Evolutionary conservation across 2,797 vertebrate genomes (phyloP), one percentile per base, ranked within the genome.

Genomic region (Coregonus suidteri): DNA sequence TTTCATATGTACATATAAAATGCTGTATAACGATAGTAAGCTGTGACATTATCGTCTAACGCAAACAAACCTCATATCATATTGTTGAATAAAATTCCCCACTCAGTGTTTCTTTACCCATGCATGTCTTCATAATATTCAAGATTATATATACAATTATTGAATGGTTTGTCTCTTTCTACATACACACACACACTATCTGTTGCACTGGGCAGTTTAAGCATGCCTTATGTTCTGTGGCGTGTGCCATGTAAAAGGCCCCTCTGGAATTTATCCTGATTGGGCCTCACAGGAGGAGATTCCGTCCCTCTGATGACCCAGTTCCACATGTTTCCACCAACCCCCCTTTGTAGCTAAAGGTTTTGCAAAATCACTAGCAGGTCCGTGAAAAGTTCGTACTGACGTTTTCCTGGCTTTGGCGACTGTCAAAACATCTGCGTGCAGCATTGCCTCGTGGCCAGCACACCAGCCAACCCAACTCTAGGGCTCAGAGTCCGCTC

Each of bases 261-360:
- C 83, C 80, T 35, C 37, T 91, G 92, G 92, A 92, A 93, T 91
- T 91, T 91, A 93, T 93, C 91, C 88, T 93, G 93, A 93, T 93
- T 93, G 91, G 89, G 91, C 91, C 90, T 91, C 93, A 91, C 90
- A 91, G 91, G 91, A 92, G 89, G 90, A 88, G 91, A 92, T 92
- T 90, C 91, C 88, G 83, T 87, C 93, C 90, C 90, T 84, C 87
- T 87, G 83, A 86, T 93, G 91, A 93, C 91, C 92, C 91, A 85
- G 82, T 92, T 47, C 41, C 6, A 37, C 35, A 37, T 37, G 35
- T 37, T 91, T 93, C 75, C 51, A 37, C 91, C 92, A 90, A 88
- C 82, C n/a, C 86, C 80, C 82, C 89, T 47, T 47, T 88, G 88
- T 82, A 78, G 53, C 53, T 18, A 82, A 79, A 88, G 84, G 77